Evolutionary conservation across 1,140 invertebrate genomes (phyloP).

Genomic region (Musca vetustissima): DNA sequence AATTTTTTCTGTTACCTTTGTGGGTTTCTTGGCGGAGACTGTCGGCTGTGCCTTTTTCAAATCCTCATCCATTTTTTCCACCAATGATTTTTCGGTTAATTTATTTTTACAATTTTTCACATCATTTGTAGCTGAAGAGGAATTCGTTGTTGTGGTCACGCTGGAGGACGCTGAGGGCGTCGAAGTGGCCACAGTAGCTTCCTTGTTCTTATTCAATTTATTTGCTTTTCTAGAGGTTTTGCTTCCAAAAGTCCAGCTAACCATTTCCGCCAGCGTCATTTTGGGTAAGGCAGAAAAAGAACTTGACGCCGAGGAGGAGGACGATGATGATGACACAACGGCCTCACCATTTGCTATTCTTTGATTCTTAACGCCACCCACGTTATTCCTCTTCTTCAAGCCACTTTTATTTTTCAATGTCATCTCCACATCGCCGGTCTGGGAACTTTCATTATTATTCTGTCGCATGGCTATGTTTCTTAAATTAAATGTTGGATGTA

Average conservation of each 20-base stretch:
- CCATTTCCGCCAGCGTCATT: constrained; percentile 10
- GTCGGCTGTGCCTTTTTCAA: constrained; percentile 8
- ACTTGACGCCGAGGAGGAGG: background rate
- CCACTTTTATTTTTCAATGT: background rate
- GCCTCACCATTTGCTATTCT: background rate
- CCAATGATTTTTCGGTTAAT: constrained; percentile 30
- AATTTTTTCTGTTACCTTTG: constrained; percentile 30
- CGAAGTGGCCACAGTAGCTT: background rate
- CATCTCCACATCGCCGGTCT: background rate
- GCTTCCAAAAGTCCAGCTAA: constrained; percentile 11
- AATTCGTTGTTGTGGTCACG: background rate
- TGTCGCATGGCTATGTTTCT: constrained; percentile 53
- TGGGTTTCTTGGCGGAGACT: background rate
- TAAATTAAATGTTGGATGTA: constrained; percentile 65
- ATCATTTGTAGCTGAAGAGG: background rate
- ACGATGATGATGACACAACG: background rate
- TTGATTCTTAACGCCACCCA: background rate
- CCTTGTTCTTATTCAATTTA: background rate
- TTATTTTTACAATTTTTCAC: constrained; percentile 14
- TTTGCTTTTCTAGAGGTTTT: background rate
- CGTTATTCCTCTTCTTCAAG: constrained; percentile 1
- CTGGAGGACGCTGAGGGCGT: too few relatives aligned
- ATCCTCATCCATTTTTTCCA: constrained; percentile 37
- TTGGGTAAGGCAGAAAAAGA: too few relatives aligned
- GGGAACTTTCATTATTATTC: constrained; percentile 31